Percentiles rank a stretch among this genome's conserved stretches.
These are phyloP conservation scores for Barbus barbus DNA, from an alignment of 2,113 vertebrate species.

Conservation along the genomic window DNA sequence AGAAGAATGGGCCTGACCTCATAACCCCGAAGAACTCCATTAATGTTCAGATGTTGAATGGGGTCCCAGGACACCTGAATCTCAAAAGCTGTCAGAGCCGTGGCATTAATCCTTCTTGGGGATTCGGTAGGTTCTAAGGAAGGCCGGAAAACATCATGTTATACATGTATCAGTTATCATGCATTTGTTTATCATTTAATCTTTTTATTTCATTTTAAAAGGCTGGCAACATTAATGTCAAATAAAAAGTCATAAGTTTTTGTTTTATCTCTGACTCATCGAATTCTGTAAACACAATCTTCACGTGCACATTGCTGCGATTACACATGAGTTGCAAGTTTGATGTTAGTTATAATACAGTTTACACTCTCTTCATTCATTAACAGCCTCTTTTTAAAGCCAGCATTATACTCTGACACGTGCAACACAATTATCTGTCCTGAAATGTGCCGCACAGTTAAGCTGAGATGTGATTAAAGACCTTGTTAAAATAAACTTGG, in stretches of 20 bases:
- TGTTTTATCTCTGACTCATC: neutral
- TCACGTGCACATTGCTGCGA: neutral
- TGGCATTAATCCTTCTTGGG: slow-evolving; percentile 83
- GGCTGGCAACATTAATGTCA: neutral
- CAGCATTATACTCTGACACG: neutral
- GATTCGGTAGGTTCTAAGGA: slow-evolving; percentile 84
- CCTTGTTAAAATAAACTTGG: neutral
- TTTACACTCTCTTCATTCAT: neutral
- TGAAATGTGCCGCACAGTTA: neutral
- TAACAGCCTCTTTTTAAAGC: neutral
- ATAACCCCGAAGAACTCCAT: slow-evolving; percentile 88
- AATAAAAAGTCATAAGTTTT: neutral
- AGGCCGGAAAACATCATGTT: neutral
- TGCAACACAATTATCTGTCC: neutral
- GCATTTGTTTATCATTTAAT: neutral
- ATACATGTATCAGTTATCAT: no score
- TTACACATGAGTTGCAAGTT: neutral
- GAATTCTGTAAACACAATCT: neutral
- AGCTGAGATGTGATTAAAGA: neutral
- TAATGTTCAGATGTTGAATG: slow-evolving; percentile 76
- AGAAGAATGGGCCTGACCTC: slow-evolving; percentile 79
- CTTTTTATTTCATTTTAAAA: neutral
- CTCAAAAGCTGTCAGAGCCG: slow-evolving; percentile 85
- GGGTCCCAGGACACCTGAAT: slow-evolving; percentile 93
- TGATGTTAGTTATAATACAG: neutral